Base-by-base conservation (phyloP, 2,888 invertebrate species). In the Aphidius colemani region DNA sequence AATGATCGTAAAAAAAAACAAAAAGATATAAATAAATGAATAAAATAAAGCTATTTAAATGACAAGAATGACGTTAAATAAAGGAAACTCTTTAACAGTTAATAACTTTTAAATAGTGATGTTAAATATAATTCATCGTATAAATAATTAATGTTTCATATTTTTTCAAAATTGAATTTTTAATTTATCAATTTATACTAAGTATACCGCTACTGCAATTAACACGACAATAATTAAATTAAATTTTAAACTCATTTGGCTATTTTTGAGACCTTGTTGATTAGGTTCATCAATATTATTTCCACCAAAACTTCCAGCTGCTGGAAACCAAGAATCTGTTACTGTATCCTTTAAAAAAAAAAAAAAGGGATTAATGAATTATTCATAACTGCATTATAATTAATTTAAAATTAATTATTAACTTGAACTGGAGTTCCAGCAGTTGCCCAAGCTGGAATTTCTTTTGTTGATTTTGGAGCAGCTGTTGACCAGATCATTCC, bases 211-310 rank as follows among this genome's bases (percentile, higher is more conserved):
- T 44, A 70, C 48, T 11, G 66, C 66, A 43, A 70, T 49, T 57
- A 67, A 46, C 11, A 60, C 59, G n/a, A 65, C 58, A 63, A 56
- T 60, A 44, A 65, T 55, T 53, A 70, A 56, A 30, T 65, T 64
- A 7, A 58, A 53, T 67, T 59, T 66, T 50, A 70, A 61, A 50
- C 61, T 53, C 10, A 60, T 53, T 40, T 74, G 74, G 43, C 72
- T 72, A 44, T 74, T 78, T 63, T 80, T 81, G 40, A 85, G 75
- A 0, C 86, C 86, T 70, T 86, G 83, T 71, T 87, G 86, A 73
- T 87, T 87, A 1, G 87, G 87, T 72, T 86, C 86, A 66, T 87
- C 87, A 2, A 87, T 84, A 70, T 85, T 84, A 71, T 86, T 86
- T 62, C 82, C 84, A n/a, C 84, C 76, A 70, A 85, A 85, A 70